These are phyloP conservation scores for Papilio aristodemus DNA, from an alignment of 1,140 invertebrate genomes.

Conservation along the genomic window DNA sequence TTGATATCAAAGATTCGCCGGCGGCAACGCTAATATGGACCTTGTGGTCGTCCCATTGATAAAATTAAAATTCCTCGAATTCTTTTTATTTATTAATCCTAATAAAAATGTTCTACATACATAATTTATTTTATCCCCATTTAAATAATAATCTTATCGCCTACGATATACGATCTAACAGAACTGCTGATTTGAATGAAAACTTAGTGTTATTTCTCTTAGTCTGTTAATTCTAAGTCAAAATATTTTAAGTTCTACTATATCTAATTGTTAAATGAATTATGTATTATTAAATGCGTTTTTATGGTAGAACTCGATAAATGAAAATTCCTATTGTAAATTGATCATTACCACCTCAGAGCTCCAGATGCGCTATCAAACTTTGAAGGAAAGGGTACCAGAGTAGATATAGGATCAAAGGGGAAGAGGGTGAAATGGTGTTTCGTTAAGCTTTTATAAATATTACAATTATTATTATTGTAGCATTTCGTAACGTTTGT, in stretches of 20 bases:
- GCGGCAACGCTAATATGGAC: constrained; percentile 41
- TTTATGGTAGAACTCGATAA: no score
- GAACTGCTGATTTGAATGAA: not conserved
- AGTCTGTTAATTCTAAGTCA: no score
- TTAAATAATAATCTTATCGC: not conserved
- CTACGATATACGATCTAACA: not conserved
- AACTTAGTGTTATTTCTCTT: no score
- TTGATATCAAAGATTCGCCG: constrained; percentile 70
- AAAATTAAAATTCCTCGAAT: constrained; percentile 27
- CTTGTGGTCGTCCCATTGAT: constrained; percentile 38
- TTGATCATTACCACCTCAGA: no score
- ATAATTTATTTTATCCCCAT: not conserved
- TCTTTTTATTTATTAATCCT: not conserved
- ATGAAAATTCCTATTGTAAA: no score
- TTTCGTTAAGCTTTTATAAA: not conserved
- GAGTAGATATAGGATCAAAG: no score
- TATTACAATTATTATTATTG: not conserved
- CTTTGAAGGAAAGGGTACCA: no score
- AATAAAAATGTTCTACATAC: not conserved
- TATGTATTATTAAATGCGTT: no score
- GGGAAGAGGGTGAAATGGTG: no score
- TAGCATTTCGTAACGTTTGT: not conserved
- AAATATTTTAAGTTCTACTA: no score
- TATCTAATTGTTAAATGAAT: no score
- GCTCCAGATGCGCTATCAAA: no score